phyloP scores from a whole-genome alignment of 2,888 invertebrate species.

The Eumacrocentrus americanus region DNA sequence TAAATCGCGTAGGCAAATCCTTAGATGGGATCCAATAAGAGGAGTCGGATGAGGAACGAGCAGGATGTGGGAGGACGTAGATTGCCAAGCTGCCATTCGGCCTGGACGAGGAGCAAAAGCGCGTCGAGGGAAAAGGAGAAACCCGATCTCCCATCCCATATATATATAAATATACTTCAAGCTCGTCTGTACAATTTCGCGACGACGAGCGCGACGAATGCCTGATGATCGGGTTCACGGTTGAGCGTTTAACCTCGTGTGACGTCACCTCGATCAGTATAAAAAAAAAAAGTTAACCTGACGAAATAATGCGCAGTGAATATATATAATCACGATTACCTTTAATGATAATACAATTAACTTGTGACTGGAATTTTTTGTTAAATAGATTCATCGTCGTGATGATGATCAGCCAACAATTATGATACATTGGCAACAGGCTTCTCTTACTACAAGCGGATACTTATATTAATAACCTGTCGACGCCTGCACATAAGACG shows the following conservation, averaged over 20 bases:
- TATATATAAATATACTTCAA: background rate
- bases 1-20: conserved; percentile 25
- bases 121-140: conserved; percentile 9
- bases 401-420: conserved; percentile 8
- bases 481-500: conserved; percentile 35
- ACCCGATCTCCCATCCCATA: conserved; percentile 3
- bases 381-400: conserved; percentile 5
- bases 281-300: background rate
- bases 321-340: conserved; percentile 10
- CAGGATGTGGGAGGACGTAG: conserved; percentile 50
- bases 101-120: conserved; percentile 26
- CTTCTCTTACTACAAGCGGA: background rate
- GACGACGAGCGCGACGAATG: conserved; percentile 25
- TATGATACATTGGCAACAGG: conserved; percentile 16
- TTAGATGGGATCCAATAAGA: conserved; percentile 14
- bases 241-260: conserved; percentile 17
- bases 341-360: conserved; percentile 21
- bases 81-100: conserved; percentile 51
- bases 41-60: conserved; percentile 10
- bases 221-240: conserved; percentile 20
- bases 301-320: background rate
- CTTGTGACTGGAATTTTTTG: background rate
- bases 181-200: conserved; percentile 12
- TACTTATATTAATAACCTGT: conserved; percentile 40
- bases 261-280: conserved; percentile 5